These are phyloP conservation scores for Tapirus indicus DNA, from an alignment of 2,797 vertebrate genomes.

Conservation along the genomic window DNA sequence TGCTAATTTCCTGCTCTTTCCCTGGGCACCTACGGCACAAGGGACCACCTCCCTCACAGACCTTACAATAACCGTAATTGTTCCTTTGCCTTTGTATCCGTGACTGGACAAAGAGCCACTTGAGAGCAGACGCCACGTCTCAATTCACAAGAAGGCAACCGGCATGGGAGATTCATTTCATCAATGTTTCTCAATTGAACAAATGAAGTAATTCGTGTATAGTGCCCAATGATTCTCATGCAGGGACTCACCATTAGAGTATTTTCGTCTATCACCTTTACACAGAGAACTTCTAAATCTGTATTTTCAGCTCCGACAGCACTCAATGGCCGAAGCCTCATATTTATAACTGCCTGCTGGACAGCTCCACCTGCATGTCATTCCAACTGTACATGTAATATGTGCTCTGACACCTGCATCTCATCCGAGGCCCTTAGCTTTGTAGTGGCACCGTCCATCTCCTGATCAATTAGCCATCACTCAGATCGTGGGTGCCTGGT, in stretches of 20 bases:
- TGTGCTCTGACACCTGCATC: fast-evolving
- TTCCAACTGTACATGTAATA: fast-evolving
- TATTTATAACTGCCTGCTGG: fast-evolving
- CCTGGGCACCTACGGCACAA: neutral
- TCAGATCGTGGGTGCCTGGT: fast-evolving
- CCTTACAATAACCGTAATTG: fast-evolving
- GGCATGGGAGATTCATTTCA: neutral
- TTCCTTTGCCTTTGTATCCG: no score
- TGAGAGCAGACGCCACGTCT: neutral
- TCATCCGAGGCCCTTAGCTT: neutral
- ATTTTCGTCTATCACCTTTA: fast-evolving
- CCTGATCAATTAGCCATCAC: fast-evolving
- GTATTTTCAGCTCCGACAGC: fast-evolving
- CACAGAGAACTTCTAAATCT: neutral
- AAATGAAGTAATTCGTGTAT: fast-evolving
- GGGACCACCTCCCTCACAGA: fast-evolving
- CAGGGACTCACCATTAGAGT: fast-evolving
- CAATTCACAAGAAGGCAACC: neutral
- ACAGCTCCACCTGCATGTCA: fast-evolving
- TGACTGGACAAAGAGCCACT: neutral
- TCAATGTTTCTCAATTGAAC: neutral
- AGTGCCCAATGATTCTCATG: fast-evolving
- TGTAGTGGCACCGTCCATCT: fast-evolving
- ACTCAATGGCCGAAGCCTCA: fast-evolving
- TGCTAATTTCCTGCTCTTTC: neutral